Evolutionary conservation across 2,888 invertebrate species (phyloP), one percentile per base, ranked within the genome.

Genomic region (Sceliomorpha sp.): DNA sequence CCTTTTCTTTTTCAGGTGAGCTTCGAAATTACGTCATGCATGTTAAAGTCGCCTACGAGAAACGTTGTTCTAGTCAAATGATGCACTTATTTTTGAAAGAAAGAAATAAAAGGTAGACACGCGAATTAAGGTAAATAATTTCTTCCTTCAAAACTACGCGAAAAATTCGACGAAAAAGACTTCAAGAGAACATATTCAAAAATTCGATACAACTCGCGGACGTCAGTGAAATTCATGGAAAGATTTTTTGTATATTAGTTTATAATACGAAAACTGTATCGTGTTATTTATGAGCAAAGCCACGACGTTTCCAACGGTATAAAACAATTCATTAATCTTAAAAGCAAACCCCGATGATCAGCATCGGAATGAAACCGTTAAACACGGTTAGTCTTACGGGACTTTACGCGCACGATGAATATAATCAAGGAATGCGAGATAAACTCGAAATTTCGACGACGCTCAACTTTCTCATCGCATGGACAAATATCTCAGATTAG

Each of bases 11-110:
- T 58, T 67, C 31, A 26, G 44, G 44, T 51, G 56, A 73, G 74
- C 75, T 82, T 76, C 76, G 78, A 73, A 79, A 75, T 73, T 78
- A 77, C 75, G 67, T 80, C 72, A 77, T 75, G 78, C 77, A 76
- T 77, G 75, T 76, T 76, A 75, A 82, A 59, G 47, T 27, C 48
- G 39, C 37, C 66, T 32, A 59, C 67, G 68, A 72, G 63, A 47
- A 39, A 63, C 34, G 53, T 58, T 63, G 50, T 26, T 40, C 42
- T 9, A 12, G 26, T 53, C 40, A 15, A 42, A 55, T 47, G 47
- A 59, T 55, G 32, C 32, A 56, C 44, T 50, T 50, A 31, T 26
- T 31, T 53, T 26, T 26, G 13, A 8, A 44, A 24, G 27, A n/a
- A n/a, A 26, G 17, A 17, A 17, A 42, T 32, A 24, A 10, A 14